Base-by-base conservation (phyloP, 2,888 invertebrate species). In the Bedellia somnulentella region DNA sequence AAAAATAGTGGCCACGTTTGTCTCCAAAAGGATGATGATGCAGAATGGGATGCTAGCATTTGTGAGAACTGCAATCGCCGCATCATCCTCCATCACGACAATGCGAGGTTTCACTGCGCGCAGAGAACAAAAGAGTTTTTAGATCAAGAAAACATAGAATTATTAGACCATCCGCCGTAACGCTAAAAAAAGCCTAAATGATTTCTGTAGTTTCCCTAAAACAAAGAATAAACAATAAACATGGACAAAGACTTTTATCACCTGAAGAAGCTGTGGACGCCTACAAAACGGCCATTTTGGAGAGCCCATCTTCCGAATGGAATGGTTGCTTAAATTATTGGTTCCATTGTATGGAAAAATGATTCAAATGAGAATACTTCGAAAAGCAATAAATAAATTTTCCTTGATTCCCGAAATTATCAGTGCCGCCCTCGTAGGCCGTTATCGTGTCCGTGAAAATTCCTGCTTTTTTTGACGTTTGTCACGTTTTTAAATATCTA, bases 21-120 rank as follows among this genome's bases (percentile, higher is more conserved):
- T n/a, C n/a, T n/a, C n/a, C n/a, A 29, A 23, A 31, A 18, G 29
- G 27, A 29, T 30, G 36, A 32, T 34, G 33, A 30, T 27, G 37
- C 34, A 27, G 29, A 32, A 15, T 33, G 32, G 29, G 32, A 37
- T 30, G 25, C 30, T 21, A 36, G 13, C 11, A 22, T 32, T 34
- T 34, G 36, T 34, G 15, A 30, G 11, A 33, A 36, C 28, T 32
- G 21, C 18, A 33, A 28, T 15, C 38, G 35, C 16, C 35, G 36
- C 21, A 21, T 21, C 9, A 15, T 13, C 5, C 17, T 11, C 15
- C 13, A 15, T 22, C 23, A 22, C 23, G 23, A 8, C 23, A 22
- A 22, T 22, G 23, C 23, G 23, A 22, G 23, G n/a, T 23, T 14
- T 13, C 23, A 17, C 12, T 10, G 13, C 13, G 15, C 24, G 23